Base-by-base conservation (phyloP, 2,113 vertebrate species). In the Protobothrops mucrosquamatus region DNA sequence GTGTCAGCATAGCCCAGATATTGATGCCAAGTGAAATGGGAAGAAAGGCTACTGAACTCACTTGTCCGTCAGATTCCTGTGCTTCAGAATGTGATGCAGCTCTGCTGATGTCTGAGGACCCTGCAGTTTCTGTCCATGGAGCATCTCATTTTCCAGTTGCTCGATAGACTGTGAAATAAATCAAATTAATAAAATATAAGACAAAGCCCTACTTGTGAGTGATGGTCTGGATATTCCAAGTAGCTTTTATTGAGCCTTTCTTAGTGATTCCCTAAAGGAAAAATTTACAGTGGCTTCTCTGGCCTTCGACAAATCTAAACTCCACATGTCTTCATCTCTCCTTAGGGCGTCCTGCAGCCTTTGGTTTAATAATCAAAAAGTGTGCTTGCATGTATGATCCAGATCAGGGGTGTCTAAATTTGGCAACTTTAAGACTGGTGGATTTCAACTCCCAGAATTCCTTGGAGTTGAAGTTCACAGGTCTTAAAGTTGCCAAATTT, bases 121-220 rank as follows among this genome's bases (percentile, higher is more conserved):
- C 95, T 99, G 99, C 89, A 99, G 98, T 97, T 99, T 99, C 98
- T 99, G 99, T 61, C 99, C 99, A 2, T 99, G 99, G 97, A 99
- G 97, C 98, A 99, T 97, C 97, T 99, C 99, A 69, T 98, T 98
- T 97, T 99, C 99, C 94, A 99, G 95, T 97, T 99, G 98, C 96
- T 99, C 99, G 2, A 99, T 98, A 85, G 98, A 97, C 99, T 99
- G 94, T 91, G 94, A 97, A 39, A n/a, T n/a, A n/a, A n/a, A n/a
- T n/a, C n/a, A n/a, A n/a, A n/a, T n/a, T n/a, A n/a, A n/a, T n/a
- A n/a, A n/a, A n/a, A 88, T 39, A 54, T 20, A 92, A 91, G 74
- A 92, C 18, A 95, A 7, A 85, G 92, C 0, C 43, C 88, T 93
- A 46, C 3, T 69, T 14, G 23, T 87, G 92, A 93, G 48, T 46